Evolutionary conservation across 2,113 vertebrate genomes (phyloP).

Genomic region (Rutilus rutilus): DNA sequence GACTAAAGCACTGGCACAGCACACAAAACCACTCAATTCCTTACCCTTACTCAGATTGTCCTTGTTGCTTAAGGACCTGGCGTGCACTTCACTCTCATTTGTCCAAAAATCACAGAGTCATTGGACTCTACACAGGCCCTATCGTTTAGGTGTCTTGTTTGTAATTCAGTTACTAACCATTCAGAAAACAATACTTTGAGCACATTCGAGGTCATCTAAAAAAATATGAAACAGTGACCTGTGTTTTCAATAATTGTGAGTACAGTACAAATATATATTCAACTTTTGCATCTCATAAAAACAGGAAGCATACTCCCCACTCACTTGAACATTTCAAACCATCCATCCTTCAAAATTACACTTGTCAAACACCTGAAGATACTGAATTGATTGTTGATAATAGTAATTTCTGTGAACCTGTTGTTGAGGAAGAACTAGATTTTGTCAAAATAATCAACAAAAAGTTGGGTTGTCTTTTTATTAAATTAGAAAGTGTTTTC

Average conservation of each 20-base stretch:
- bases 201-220: conserved; percentile 39
- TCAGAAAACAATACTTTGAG: conserved; percentile 33
- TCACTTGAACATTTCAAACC: conserved; percentile 56
- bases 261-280: conserved; percentile 53
- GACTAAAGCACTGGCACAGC: not conserved
- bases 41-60: not conserved
- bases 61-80: not conserved
- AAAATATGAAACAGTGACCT: conserved; percentile 49
- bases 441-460: not conserved
- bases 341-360: conserved; percentile 38
- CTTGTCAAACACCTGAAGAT: not conserved
- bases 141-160: conserved; percentile 3
- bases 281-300: conserved; percentile 51
- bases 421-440: not conserved
- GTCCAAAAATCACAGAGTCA: conserved; percentile 1
- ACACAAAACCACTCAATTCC: not conserved
- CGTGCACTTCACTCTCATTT: not conserved
- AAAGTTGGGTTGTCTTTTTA: not conserved
- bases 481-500: not conserved
- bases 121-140: not conserved
- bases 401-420: not conserved
- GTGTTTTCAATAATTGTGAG: conserved; percentile 55
- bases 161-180: not conserved
- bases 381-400: not conserved
- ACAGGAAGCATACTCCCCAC: conserved; percentile 6